Evolutionary conservation across 2,888 invertebrate species (phyloP), one percentile per base, ranked within the genome.

Genomic region (Cenopis cana): DNA sequence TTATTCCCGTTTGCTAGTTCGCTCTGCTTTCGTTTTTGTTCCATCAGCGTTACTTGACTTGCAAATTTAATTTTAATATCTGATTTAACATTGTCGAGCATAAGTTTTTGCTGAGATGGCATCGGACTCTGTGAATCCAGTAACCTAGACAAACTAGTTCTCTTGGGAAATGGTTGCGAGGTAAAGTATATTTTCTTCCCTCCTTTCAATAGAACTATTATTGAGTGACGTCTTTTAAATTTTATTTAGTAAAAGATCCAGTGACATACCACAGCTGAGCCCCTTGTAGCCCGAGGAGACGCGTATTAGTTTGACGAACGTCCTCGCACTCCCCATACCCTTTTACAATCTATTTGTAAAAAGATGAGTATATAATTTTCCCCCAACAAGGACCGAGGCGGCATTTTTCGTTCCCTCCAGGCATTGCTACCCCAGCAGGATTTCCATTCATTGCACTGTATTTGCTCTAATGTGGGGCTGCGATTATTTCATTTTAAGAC

Each of bases 271-370:
- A 38, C 12, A 29, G 49, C 50, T 54, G 17, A 49, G 68, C 78
- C 75, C 69, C 82, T 82, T 78, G 75, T 86, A 85, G 89, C 90
- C 89, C 71, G 73, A 72, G 79, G 81, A 79, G 69, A 73, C 78
- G 74, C 76, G 78, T 76, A 77, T 80, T 76, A 79, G 77, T 90
- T 89, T 90, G 90, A 89, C 88, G 86, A 87, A 82, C 79, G 81
- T 75, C 68, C 65, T 73, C 75, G 85, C 77, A 76, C 78, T 77
- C 85, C 82, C 79, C 79, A 82, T 82, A 79, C 84, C 84, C 87
- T 89, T 71, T 88, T 85, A 87, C 85, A 86, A 90, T 89, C 88
- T 89, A 91, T 91, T 91, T 91, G 90, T 90, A 86, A 84, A 81
- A 81, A 87, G 85, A 89, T 88, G 89, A 89, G 88, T 89, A 87